A percentile compares a stretch with the other conserved stretches of the same genome.
These are phyloP conservation scores for Meleagris gallopavo DNA, from an alignment of 2,113 vertebrate species.

Conservation along the genomic window DNA sequence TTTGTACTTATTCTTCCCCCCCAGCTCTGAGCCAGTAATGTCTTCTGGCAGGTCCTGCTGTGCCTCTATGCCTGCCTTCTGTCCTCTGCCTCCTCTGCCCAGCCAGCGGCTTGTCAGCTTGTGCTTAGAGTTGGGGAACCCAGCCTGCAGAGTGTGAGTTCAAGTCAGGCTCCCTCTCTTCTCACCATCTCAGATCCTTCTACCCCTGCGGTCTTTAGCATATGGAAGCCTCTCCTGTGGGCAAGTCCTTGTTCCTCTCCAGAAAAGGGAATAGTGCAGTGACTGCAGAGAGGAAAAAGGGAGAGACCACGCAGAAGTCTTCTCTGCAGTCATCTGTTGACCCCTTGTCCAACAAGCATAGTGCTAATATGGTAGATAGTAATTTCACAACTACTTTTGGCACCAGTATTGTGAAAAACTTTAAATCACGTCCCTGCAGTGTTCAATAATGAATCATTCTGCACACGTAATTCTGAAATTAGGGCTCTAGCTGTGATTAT, in stretches of 20 bases:
- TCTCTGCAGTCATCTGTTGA: background rate
- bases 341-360: background rate
- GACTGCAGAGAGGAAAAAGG: background rate
- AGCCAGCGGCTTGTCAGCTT: background rate
- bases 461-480: background rate
- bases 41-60: background rate
- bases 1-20: background rate
- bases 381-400: background rate
- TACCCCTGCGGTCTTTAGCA: background rate
- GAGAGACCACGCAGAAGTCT: background rate
- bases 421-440: background rate
- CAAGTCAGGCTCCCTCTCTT: background rate
- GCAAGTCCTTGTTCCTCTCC: background rate
- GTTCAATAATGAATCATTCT: background rate
- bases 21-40: accelerated
- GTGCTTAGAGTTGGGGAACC: background rate
- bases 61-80: background rate
- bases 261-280: background rate
- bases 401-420: background rate
- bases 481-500: background rate
- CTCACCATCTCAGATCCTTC: background rate
- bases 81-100: background rate
- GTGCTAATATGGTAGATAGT: background rate
- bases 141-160: background rate
- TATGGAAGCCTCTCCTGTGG: background rate